Percentiles rank a stretch among this genome's conserved stretches.
These are phyloP conservation scores for Brenthis ino DNA, from an alignment of 2,888 invertebrate genomes.

Conservation along the genomic window DNA sequence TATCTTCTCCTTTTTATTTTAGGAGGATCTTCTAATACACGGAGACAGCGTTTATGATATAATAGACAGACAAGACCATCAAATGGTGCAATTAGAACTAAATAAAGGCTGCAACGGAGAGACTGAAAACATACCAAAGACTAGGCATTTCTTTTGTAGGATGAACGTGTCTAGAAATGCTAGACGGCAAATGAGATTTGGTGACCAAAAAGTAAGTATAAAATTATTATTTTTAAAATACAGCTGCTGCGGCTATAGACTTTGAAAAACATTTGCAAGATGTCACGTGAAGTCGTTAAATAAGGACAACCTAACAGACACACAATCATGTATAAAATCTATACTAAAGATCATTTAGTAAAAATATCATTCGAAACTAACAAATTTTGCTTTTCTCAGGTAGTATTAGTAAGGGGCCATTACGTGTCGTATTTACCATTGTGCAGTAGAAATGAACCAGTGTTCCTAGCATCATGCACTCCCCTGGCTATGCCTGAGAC, in stretches of 20 bases:
- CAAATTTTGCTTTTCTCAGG: constrained; percentile 80
- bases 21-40: constrained; percentile 99
- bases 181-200: constrained; percentile 97
- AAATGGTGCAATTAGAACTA: constrained; percentile 96
- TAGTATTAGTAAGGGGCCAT: constrained; percentile 97
- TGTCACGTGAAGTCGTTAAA: neutral
- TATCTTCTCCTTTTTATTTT: constrained; percentile 41
- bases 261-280: too few species aligned
- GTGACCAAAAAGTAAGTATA: constrained; percentile 95
- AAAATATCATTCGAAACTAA: neutral
- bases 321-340: neutral
- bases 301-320: neutral
- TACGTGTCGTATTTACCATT: constrained; percentile 96
- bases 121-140: constrained; percentile 82
- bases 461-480: constrained; percentile 97
- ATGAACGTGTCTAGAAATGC: constrained; percentile 99
- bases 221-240: neutral
- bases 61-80: constrained; percentile 99
- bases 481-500: constrained; percentile 99
- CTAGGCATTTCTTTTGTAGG: constrained; percentile 95
- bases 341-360: neutral
- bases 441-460: constrained; percentile 96
- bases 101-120: constrained; percentile 82
- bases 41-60: constrained; percentile 99
- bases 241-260: too few species aligned